These are phyloP conservation scores for Silurus meridionalis DNA, from an alignment of 2,113 vertebrate species.

Conservation along the genomic window DNA sequence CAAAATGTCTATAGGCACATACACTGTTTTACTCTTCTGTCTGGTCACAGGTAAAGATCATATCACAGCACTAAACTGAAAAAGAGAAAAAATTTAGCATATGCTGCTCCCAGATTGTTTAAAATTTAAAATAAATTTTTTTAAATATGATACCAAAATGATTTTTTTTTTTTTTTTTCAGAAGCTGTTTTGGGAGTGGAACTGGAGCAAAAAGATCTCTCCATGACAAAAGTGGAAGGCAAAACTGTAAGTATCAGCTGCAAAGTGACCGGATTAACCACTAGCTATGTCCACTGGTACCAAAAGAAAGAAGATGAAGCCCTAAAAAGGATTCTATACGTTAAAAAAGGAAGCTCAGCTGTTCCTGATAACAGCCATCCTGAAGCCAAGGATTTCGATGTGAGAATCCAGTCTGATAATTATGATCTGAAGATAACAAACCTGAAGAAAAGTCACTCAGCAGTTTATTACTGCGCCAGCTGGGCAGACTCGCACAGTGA, in stretches of 20 bases:
- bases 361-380: neutral
- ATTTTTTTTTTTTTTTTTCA: neutral
- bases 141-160: neutral
- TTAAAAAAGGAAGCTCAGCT: neutral
- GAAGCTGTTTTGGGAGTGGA: slow-evolving; percentile 2
- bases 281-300: slow-evolving; percentile 50
- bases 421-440: neutral
- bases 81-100: neutral
- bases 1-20: no score
- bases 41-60: neutral
- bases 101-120: no score
- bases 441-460: neutral
- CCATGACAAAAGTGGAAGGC: neutral
- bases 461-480: slow-evolving; percentile 45
- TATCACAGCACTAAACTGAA: neutral
- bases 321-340: slow-evolving; percentile 37
- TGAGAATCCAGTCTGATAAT: neutral
- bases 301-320: slow-evolving; percentile 42
- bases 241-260: neutral
- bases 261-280: neutral
- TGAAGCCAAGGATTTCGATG: slow-evolving; percentile 36
- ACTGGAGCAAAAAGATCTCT: slow-evolving; percentile 1
- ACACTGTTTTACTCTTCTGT: no score
- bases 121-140: no score
- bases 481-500: neutral